Base-by-base conservation (phyloP, 2,797 vertebrate genomes). In the Phoxinus dragarum region DNA sequence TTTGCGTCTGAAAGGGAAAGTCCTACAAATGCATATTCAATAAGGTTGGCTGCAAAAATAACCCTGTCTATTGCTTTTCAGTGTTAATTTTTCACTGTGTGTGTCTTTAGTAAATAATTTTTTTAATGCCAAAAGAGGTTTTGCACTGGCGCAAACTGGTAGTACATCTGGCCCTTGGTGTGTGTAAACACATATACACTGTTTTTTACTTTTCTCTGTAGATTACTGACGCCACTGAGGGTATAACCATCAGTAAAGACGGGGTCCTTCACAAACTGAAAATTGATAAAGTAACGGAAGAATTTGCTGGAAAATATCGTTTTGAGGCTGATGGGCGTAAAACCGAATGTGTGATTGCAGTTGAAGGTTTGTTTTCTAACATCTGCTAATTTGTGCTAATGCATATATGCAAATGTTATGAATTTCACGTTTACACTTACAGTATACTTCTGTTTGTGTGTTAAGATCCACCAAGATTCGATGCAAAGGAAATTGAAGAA, bases 261-360 rank as follows among this genome's bases (percentile, higher is more conserved):
- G 96, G 97, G 52, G 90, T 89, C 47, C 88, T 91, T 88, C 96
- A 96, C 91, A 96, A 92, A 84, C 93, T 98, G 31, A 94, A 94
- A 90, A 96, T 98, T 86, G 86, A 92, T 83, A 94, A 94, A 56
- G 94, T 93, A 5, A 94, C 94, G 11, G 96, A 95, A 36, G 93
- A 95, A 81, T 92, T 93, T 90, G 91, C 95, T 36, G 97, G 97
- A 83, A 97, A 92, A 93, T 98, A 98, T 89, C 95, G 94, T 88
- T 98, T 98, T 92, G 96, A 96, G 86, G 95, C 96, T 11, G 96
- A 97, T 83, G 97, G 96, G 16, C 89, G 95, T 7, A 97, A 96
- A 93, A 97, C 96, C 0, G 96, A 97, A 90, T 93, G 95, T 36
- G 86, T 91, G 6, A 88, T 98, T 90, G 91, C 94, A 91, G 95